Evolutionary conservation across 2,113 vertebrate genomes (phyloP), one percentile per base, ranked within the genome.

Genomic region (Rynchops niger): DNA sequence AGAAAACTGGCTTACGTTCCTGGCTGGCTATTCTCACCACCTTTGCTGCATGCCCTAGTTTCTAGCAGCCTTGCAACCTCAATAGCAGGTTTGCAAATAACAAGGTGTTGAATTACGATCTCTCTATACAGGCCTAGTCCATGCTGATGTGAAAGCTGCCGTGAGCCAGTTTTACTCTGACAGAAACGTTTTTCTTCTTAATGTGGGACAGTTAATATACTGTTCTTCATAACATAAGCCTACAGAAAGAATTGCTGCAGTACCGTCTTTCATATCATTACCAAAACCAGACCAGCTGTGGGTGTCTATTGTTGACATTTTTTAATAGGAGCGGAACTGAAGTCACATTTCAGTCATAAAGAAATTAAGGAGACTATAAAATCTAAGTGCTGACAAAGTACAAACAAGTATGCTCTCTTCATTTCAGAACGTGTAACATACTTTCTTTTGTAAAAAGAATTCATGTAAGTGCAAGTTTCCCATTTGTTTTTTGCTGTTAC

Each of bases 71-170:
- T 66, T 78, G 61, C 38, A 50, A 56, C 13, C 56, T 85, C 52
- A 52, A 3, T 3, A 47, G 17, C 55, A 62, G 34, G 3, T 15
- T 14, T 81, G 17, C 45, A 77, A 91, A 81, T 3, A 42, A 30
- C 16, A 23, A 66, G 15, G 27, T 71, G 16, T 8, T 86, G 59
- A 62, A 70, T 58, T 71, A 25, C 0, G 0, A 26, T 27, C 11
- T 63, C 16, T 61, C 16, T 0, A 0, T n/a, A 43, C 5, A 71
- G 43, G 26, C 11, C 38, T 47, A 29, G 17, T 47, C 27, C 69
- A 86, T 0, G 0, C 12, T 69, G 67, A 40, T 22, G 17, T 0
- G 5, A 84, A 38, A 59, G 15, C 18, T 81, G 59, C 29, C 34
- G 29, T 63, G 26, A 80, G 14, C 12, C 23, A 42, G 9, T 62